Evolutionary conservation across 2,797 vertebrate species (phyloP).

Genomic region (Vipera ursinii): DNA sequence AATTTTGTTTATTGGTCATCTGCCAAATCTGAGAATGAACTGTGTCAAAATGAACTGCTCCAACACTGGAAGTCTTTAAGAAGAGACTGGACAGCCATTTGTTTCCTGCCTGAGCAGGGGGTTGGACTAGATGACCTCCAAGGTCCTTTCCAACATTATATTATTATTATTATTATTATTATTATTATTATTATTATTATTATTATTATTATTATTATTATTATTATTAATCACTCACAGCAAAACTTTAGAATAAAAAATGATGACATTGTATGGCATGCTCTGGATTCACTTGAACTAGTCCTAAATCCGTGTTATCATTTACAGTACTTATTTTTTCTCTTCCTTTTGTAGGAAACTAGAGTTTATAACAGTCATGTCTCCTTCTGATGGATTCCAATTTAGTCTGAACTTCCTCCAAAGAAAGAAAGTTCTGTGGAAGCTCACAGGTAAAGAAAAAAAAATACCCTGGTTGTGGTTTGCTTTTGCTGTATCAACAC

Average conservation of each 20-base stretch:
- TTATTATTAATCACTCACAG: not conserved
- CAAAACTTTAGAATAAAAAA: not conserved
- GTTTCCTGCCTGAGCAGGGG: no score
- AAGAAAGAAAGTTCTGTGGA: not conserved
- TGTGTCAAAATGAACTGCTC: not conserved
- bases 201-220: no score
- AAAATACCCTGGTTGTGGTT: not conserved
- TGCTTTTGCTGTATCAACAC: not conserved
- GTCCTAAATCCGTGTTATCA: not conserved
- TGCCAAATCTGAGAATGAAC: not conserved
- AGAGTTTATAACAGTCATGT: not conserved
- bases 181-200: no score
- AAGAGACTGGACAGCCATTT: no score
- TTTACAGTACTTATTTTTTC: not conserved
- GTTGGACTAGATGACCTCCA: no score
- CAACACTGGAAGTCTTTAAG: no score
- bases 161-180: no score
- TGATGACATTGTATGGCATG: not conserved
- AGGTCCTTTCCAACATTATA: no score
- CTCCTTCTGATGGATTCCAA: not conserved
- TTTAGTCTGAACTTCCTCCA: not conserved
- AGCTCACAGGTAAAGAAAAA: not conserved
- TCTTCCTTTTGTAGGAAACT: not conserved
- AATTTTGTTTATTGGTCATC: not conserved
- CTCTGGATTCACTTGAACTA: not conserved